These are phyloP conservation scores for Pelecanoides urinatrix DNA, from an alignment of 2,113 vertebrate genomes.

Conservation along the genomic window DNA sequence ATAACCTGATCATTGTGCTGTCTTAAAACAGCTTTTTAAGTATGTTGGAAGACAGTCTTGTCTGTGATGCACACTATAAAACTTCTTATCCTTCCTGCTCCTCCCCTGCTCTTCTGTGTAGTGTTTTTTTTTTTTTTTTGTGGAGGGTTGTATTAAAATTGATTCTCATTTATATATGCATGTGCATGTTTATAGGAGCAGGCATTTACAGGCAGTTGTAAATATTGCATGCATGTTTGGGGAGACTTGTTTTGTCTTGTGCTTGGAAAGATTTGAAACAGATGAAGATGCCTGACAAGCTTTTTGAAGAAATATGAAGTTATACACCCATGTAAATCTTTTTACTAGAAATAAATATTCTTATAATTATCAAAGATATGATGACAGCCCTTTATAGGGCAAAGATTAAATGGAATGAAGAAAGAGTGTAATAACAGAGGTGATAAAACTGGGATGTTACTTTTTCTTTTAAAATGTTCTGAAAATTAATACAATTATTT, in stretches of 20 bases:
- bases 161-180: background rate
- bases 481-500: background rate
- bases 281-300: background rate
- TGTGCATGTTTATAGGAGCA: background rate
- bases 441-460: background rate
- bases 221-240: background rate
- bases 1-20: background rate
- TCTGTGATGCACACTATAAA: background rate
- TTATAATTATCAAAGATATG: background rate
- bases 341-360: background rate
- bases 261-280: background rate
- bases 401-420: background rate
- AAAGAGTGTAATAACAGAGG: background rate
- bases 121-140: no score
- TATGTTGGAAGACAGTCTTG: background rate
- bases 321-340: background rate
- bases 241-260: background rate
- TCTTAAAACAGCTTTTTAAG: background rate
- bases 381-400: background rate
- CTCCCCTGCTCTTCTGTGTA: background rate
- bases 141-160: accelerated
- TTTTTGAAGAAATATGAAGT: background rate
- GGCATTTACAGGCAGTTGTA: background rate
- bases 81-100: background rate
- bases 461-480: background rate